These are phyloP conservation scores for Aplysina aerophoba DNA, from an alignment of 37 sponge, comb jelly and placozoan species.

Conservation along the genomic window DNA sequence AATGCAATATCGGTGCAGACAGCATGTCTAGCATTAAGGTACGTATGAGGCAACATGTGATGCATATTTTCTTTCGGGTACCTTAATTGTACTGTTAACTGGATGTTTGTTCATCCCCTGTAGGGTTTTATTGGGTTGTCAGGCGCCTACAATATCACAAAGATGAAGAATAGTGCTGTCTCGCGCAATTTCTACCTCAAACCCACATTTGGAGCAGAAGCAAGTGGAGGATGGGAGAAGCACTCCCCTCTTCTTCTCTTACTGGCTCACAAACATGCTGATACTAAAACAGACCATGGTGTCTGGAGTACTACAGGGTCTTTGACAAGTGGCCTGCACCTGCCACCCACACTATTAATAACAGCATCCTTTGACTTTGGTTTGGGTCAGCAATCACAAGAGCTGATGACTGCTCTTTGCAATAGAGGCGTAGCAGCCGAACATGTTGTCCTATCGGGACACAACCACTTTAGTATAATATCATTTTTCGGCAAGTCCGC, in stretches of 20 bases:
- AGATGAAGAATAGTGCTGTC: background rate
- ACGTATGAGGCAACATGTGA: too few species aligned
- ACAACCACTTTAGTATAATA: slow-evolving; percentile 20
- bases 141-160: slow-evolving; percentile 31
- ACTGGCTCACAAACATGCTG: too few species aligned
- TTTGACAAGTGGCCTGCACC: too few species aligned
- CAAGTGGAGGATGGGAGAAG: background rate
- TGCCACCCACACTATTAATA: slow-evolving; percentile 2
- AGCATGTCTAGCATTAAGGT: too few species aligned
- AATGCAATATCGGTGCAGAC: background rate
- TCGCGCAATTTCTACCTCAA: slow-evolving; percentile 6
- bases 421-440: background rate
- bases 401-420: background rate
- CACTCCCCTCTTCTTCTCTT: slow-evolving; percentile 22
- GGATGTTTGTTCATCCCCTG: too few species aligned
- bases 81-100: too few species aligned
- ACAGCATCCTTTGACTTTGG: slow-evolving; percentile 22
- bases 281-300: background rate
- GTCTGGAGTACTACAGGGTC: background rate
- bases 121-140: slow-evolving; percentile 18
- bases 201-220: slow-evolving; percentile 12
- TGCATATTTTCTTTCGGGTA: too few species aligned
- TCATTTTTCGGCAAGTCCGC: slow-evolving; percentile 14
- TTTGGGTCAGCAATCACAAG: background rate
- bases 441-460: background rate